phyloP scores from a whole-genome alignment of 1,140 invertebrate species.

The Drosophila teissieri region DNA sequence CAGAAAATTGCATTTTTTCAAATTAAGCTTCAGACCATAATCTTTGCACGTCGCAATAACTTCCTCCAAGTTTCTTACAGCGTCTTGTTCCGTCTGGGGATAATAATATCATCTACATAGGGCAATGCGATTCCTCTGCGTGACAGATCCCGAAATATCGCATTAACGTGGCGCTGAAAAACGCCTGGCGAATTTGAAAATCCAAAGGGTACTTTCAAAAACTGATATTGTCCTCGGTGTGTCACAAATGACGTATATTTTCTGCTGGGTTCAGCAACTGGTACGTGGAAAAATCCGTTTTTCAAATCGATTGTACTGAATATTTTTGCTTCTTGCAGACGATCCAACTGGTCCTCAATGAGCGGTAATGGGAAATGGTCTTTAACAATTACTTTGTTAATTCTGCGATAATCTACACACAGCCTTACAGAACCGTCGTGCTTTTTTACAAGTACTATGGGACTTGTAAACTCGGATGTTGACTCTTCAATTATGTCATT shows the following conservation, averaged over 20 bases:
- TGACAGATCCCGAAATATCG: not conserved
- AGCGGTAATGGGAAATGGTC: no score
- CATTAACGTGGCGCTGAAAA: not conserved
- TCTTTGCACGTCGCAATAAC: not conserved
- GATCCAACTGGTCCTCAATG: no score
- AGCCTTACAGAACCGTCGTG: no score
- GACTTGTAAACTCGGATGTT: no score
- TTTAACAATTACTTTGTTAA: no score
- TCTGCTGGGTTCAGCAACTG: conserved; percentile 1
- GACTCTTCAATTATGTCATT: no score
- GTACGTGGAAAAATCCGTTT: conserved; percentile 12
- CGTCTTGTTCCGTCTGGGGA: no score
- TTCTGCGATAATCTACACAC: no score
- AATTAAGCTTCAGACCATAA: not conserved
- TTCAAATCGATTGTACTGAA: not conserved
- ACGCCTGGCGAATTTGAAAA: not conserved
- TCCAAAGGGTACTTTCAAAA: conserved; percentile 1
- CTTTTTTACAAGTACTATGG: no score
- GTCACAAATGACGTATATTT: conserved; percentile 23
- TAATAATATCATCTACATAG: not conserved
- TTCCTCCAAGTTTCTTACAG: no score
- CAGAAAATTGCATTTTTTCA: not conserved
- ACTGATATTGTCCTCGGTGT: conserved; percentile 15
- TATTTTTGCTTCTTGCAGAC: no score
- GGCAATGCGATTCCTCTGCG: not conserved